A percentile compares a stretch with the other conserved stretches of the same genome.
Evolutionary conservation across 2,113 vertebrate species (phyloP).

Genomic region (Hippocampus abdominalis): DNA sequence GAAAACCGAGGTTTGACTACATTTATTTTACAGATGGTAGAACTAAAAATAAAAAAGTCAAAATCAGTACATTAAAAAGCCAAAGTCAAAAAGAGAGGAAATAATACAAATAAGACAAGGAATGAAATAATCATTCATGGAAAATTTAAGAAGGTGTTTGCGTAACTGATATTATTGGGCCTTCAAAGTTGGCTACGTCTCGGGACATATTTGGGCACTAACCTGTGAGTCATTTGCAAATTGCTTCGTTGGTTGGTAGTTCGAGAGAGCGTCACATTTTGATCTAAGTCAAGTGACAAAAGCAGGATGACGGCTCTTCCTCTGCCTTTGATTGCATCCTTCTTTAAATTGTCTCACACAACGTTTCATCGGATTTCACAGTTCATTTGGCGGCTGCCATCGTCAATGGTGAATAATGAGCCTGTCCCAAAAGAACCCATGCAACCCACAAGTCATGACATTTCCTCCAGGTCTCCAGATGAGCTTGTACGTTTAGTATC

Average conservation of each 20-base stretch:
- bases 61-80: neutral
- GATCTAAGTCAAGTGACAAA: too few relatives aligned
- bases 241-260: too few relatives aligned
- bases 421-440: neutral
- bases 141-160: neutral
- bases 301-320: neutral
- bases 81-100: neutral
- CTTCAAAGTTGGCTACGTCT: conserved; percentile 11
- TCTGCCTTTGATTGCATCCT: neutral
- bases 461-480: neutral
- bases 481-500: neutral
- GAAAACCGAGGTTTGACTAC: too few relatives aligned
- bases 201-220: conserved; percentile 34
- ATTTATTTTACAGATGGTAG: too few relatives aligned
- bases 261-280: too few relatives aligned
- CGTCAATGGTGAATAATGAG: neutral
- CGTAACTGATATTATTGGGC: neutral
- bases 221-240: neutral
- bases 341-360: neutral
- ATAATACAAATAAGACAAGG: neutral
- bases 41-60: neutral
- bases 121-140: neutral
- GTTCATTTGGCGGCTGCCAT: neutral
- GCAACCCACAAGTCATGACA: neutral
- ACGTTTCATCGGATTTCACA: neutral